Conservation (phyloP, 2,797 vertebrate genomes). For the Cercopithecus mitis region DNA sequence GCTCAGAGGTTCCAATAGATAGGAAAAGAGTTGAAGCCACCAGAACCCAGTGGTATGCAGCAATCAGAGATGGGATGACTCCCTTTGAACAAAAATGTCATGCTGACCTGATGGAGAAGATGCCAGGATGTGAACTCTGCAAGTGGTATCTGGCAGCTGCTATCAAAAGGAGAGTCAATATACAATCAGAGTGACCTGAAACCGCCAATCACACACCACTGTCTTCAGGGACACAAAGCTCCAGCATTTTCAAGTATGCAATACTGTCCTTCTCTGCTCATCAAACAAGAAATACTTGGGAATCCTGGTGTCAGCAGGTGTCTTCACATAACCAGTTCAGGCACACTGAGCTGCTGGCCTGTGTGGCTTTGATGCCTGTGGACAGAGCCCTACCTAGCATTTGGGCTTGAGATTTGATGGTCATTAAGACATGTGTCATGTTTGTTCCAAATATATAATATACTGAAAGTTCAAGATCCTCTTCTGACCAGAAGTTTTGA, state of each 20-base stretch:
- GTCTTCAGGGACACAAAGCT: conserved; percentile 9
- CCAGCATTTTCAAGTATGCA: not conserved
- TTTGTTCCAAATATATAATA: conserved; percentile 38
- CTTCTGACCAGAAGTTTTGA: not conserved
- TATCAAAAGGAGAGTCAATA: conserved; percentile 49
- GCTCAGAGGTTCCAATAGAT: not conserved
- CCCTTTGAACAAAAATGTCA: conserved; percentile 72
- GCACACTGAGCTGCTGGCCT: not conserved
- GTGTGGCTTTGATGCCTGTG: conserved; percentile 7
- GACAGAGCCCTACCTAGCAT: not conserved
- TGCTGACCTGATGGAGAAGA: conserved; percentile 51
- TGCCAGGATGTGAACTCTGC: conserved; percentile 31
- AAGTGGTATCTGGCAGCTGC: conserved; percentile 34
- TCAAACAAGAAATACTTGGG: not conserved
- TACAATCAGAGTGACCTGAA: conserved; percentile 59
- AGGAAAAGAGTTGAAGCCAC: not conserved
- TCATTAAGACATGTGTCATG: not conserved
- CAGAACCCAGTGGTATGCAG: not conserved
- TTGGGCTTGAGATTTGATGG: not conserved
- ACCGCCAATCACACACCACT: conserved; percentile 52
- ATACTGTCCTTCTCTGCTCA: not conserved
- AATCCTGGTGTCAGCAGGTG: not conserved
- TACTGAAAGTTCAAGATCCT: not conserved
- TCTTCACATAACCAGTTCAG: not conserved
- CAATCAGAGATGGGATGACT: conserved; percentile 45